These are phyloP conservation scores for Phrynosoma platyrhinos DNA, from an alignment of 2,113 vertebrate species.

Conservation along the genomic window DNA sequence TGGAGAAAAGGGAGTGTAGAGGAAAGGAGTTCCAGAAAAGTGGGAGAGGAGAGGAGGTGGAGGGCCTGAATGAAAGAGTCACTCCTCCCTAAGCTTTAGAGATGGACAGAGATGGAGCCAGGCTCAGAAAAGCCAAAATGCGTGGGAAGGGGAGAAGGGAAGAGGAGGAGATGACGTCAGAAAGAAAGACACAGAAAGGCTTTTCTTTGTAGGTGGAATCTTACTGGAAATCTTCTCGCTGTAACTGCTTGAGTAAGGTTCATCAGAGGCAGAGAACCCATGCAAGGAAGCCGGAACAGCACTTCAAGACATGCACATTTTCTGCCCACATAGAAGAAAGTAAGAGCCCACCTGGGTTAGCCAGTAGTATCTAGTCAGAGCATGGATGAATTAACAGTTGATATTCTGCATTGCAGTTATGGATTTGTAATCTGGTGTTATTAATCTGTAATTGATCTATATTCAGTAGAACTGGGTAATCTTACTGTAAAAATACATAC, in stretches of 20 bases:
- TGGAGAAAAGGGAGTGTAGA: too few species aligned
- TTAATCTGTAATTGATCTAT: too few species aligned
- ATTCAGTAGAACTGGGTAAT: too few species aligned
- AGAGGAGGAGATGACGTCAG: neutral
- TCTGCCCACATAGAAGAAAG: neutral
- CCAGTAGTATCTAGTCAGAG: too few species aligned
- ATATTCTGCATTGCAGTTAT: too few species aligned
- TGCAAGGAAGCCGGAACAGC: neutral
- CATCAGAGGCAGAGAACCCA: too few species aligned
- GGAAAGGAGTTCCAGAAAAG: too few species aligned
- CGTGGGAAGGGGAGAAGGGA: neutral
- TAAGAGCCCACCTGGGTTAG: neutral
- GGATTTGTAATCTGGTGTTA: too few species aligned
- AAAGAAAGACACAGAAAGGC: neutral
- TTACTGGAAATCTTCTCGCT: neutral
- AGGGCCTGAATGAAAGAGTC: neutral
- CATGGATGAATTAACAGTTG: too few species aligned
- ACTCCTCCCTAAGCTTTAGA: neutral
- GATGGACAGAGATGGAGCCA: slow-evolving; percentile 20
- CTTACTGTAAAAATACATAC: too few species aligned
- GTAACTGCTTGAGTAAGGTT: too few species aligned
- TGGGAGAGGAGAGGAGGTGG: too few species aligned
- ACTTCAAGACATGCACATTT: neutral
- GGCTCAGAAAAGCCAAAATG: slow-evolving; percentile 16
- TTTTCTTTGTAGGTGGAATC: rapidly evolving